phyloP scores from a whole-genome alignment of 2,113 vertebrate genomes.

The Paralichthys olivaceus region DNA sequence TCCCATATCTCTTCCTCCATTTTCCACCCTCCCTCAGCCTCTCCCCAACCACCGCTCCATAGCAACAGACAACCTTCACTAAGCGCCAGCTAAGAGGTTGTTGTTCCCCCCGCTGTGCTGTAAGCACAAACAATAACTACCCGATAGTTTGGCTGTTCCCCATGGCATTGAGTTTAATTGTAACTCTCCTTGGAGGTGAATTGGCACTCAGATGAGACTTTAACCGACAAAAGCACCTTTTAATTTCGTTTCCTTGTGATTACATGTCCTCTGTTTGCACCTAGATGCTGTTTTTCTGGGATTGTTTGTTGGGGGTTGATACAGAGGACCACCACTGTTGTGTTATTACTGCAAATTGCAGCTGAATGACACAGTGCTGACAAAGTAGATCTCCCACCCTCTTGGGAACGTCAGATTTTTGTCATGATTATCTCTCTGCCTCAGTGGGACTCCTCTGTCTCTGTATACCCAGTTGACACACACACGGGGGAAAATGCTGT shows the following conservation, averaged over 20 bases:
- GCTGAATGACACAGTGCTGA: not conserved
- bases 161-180: conserved; percentile 69
- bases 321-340: not conserved
- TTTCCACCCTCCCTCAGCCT: conserved; percentile 31
- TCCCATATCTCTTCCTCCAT: conserved; percentile 20
- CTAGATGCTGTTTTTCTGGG: not conserved
- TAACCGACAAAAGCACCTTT: conserved; percentile 45
- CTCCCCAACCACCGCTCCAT: conserved; percentile 50
- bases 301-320: conserved; percentile 17
- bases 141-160: conserved; percentile 50
- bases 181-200: conserved; percentile 42
- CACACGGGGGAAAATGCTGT: not conserved
- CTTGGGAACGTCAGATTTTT: not conserved
- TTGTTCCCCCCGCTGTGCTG: conserved; percentile 44
- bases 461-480: not conserved
- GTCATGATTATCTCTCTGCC: conserved; percentile 1
- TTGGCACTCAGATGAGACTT: conserved; percentile 23
- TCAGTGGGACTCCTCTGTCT: not conserved
- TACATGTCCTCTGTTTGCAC: conserved; percentile 2
- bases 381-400: not conserved
- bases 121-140: conserved; percentile 65
- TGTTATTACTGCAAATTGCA: conserved; percentile 11
- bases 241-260: conserved; percentile 47
- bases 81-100: conserved; percentile 67
- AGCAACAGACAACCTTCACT: conserved; percentile 71